phyloP scores from a whole-genome alignment of 2,113 vertebrate species.

The Glaucomys volans region DNA sequence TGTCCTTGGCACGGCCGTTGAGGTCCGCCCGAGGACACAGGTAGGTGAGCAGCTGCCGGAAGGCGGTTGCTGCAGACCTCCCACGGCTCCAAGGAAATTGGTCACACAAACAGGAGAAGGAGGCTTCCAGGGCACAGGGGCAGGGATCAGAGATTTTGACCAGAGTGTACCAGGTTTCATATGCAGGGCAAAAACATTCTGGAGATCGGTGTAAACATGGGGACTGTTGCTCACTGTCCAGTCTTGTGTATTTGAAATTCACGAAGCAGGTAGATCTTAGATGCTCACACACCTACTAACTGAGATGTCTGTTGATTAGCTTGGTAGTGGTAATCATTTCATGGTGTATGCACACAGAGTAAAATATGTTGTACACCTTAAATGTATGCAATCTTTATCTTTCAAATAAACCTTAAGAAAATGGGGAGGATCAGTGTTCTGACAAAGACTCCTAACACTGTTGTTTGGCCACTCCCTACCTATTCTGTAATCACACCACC shows the following conservation, averaged over 20 bases:
- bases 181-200: not conserved
- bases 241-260: not conserved
- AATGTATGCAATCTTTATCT: not conserved
- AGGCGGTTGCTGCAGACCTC: no score
- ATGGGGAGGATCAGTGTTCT: no score
- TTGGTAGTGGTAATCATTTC: not conserved
- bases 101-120: no score
- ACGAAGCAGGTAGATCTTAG: no score
- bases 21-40: not conserved
- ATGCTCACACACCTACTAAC: no score
- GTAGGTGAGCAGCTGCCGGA: not conserved
- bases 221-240: not conserved
- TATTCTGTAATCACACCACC: rapidly evolving
- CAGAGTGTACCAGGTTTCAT: not conserved
- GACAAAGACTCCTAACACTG: no score
- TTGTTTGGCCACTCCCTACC: not conserved
- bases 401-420: not conserved
- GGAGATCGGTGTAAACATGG: not conserved
- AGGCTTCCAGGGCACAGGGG: no score
- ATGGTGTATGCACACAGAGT: not conserved
- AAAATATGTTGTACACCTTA: not conserved
- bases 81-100: no score
- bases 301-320: not conserved
- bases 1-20: not conserved
- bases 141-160: no score